A percentile compares a stretch with the other conserved stretches of the same genome.
phyloP scores from a whole-genome alignment of 2,113 vertebrate genomes.

The Corydoras maculifer region DNA sequence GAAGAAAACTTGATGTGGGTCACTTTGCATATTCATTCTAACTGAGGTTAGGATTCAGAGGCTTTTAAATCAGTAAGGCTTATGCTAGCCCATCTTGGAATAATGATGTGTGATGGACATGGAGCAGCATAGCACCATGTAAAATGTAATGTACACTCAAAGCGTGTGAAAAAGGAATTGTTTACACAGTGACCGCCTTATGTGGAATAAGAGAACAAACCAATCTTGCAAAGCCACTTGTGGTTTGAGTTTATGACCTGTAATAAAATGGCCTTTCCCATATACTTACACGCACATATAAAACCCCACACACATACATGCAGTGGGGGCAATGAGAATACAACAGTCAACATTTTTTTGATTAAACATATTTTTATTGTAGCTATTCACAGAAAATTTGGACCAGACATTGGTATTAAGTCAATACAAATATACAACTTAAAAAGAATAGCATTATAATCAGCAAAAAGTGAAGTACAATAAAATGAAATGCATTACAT shows the following conservation, averaged over 20 bases:
- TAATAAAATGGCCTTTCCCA: slow-evolving; percentile 46
- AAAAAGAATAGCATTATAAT: too few relatives aligned
- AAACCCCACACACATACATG: background rate
- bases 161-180: slow-evolving; percentile 22
- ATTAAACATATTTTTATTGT: background rate
- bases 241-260: slow-evolving; percentile 54
- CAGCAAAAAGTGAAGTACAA: too few relatives aligned
- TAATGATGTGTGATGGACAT: background rate
- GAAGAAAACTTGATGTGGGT: too few relatives aligned
- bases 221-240: slow-evolving; percentile 52
- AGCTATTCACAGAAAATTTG: too few relatives aligned
- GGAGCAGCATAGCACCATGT: background rate
- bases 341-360: background rate
- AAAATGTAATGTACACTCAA: slow-evolving; percentile 11
- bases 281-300: background rate
- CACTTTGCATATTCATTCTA: too few relatives aligned
- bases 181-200: slow-evolving; percentile 24
- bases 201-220: slow-evolving; percentile 43
- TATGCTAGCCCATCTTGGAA: background rate
- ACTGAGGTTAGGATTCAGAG: background rate
- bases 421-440: too few relatives aligned
- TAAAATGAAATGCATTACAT: too few relatives aligned
- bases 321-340: background rate
- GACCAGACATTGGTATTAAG: too few relatives aligned
- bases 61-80: slow-evolving; percentile 2